Evolutionary conservation across 1,140 invertebrate genomes (phyloP).

Genomic region (Drosophila parabipectinata): DNA sequence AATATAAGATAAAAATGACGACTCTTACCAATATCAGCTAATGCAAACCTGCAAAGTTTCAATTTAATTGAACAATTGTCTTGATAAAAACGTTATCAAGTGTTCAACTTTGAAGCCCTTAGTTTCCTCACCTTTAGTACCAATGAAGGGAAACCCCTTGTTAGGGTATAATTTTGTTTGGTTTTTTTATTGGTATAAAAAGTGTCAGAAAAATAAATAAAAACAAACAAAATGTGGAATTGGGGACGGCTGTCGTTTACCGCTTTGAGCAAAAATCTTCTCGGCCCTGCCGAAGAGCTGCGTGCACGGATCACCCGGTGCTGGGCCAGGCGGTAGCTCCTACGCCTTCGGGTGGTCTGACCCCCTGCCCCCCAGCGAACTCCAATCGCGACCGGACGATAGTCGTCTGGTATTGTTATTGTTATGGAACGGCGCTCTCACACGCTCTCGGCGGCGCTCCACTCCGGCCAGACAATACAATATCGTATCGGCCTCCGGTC

Average conservation of each 20-base stretch:
- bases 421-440: slow-evolving; percentile 13
- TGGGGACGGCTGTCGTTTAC: slow-evolving; percentile 34
- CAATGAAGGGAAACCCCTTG: neutral
- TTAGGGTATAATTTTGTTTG: neutral
- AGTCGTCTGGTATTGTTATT: slow-evolving; percentile 27
- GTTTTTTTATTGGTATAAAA: neutral
- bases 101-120: too few relatives aligned
- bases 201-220: slow-evolving; percentile 1
- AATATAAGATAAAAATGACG: too few relatives aligned
- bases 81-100: neutral
- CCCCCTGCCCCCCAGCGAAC: slow-evolving; percentile 49
- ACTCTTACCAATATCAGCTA: neutral
- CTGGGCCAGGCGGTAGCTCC: slow-evolving; percentile 5
- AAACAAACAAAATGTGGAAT: slow-evolving; percentile 19
- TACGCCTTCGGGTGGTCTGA: slow-evolving; percentile 57
- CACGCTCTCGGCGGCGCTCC: slow-evolving; percentile 25
- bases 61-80: neutral
- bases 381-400: slow-evolving; percentile 18
- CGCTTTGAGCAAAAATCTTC: slow-evolving; percentile 6
- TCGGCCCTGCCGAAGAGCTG: slow-evolving; percentile 23
- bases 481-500: slow-evolving; percentile 10
- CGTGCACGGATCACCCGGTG: slow-evolving; percentile 25
- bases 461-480: slow-evolving; percentile 7
- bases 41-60: neutral
- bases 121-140: neutral